Evolutionary conservation across 2,888 invertebrate species (phyloP), one percentile per base, ranked within the genome.

Genomic region (Harpagoxenus sublaevis): DNA sequence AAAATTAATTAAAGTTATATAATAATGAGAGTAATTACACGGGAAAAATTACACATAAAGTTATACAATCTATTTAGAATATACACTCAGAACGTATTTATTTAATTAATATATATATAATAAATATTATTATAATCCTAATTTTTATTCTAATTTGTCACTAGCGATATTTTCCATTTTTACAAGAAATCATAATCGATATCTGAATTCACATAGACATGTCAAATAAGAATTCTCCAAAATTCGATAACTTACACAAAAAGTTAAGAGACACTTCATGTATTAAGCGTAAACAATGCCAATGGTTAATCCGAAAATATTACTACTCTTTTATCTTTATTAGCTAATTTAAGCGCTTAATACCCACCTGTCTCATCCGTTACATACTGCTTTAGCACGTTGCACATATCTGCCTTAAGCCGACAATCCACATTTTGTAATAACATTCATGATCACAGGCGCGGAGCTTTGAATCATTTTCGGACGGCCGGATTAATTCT

Each of bases 401-500:
- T 10, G 31, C 23, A 71, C 71, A 71, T 35, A 79, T 79, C 71
- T 45, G 8, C 8, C 10, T 73, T 62, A 81, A 81, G 48, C 12
- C 35, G 35, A 57, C 3, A 6, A 60, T 70, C 55, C 35, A 35
- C 35, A 71, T 62, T 60, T 81, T 81, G 28, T 39, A 55, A 66
- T n/a, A 60, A 71, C n/a, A 35, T 79, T 70, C 23, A 45, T 12
- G 28, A 28, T 60, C 60, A 45, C 66, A 66, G 5, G 45, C 45
- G 57, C 12, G n/a, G 39, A 62, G 60, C 9, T 81, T 60, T 23
- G 48, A 48, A 71, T 81, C 15, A 81, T 62, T 60, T 71, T 81
- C 23, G 28, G 1, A 2, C 8, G 12, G 12, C 28, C 12, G 48
- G 18, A 62, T 81, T 31, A 55, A 78, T 55, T 60, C 15, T 35